Evolutionary conservation across 1,140 invertebrate species (phyloP).

Genomic region (Polypedilum pembai): DNA sequence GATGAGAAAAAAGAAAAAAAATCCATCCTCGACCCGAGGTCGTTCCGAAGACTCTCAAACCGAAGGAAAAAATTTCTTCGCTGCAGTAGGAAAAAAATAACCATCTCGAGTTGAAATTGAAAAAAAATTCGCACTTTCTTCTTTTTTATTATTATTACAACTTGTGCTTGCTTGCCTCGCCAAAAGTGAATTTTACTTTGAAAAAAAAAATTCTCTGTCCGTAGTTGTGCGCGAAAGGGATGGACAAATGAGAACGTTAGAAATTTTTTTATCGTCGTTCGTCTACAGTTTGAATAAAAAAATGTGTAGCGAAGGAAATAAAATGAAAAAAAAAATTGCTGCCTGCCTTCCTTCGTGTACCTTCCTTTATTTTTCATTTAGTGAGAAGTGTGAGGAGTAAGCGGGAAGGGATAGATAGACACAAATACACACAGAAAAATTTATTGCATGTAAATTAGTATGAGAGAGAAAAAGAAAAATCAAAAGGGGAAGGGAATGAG

Average conservation of each 20-base stretch:
- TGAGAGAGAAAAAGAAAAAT: too few species aligned
- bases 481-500: neutral
- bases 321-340: neutral
- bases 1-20: neutral
- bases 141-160: neutral
- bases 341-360: neutral
- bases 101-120: neutral
- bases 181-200: neutral
- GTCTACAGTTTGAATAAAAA: too few species aligned
- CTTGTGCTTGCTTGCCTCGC: neutral
- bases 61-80: neutral
- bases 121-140: neutral
- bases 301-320: neutral
- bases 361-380: neutral
- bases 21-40: neutral
- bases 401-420: too few species aligned
- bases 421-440: too few species aligned
- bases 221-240: slow-evolving; percentile 15
- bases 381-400: neutral
- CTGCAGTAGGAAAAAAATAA: neutral
- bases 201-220: neutral
- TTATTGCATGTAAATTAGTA: too few species aligned
- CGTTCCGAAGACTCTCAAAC: neutral
- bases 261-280: neutral
- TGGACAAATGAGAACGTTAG: slow-evolving; percentile 11